A percentile compares a stretch with the other conserved stretches of the same genome.
Evolutionary conservation across 2,797 vertebrate species (phyloP).

Genomic region (Spea hammondii): DNA sequence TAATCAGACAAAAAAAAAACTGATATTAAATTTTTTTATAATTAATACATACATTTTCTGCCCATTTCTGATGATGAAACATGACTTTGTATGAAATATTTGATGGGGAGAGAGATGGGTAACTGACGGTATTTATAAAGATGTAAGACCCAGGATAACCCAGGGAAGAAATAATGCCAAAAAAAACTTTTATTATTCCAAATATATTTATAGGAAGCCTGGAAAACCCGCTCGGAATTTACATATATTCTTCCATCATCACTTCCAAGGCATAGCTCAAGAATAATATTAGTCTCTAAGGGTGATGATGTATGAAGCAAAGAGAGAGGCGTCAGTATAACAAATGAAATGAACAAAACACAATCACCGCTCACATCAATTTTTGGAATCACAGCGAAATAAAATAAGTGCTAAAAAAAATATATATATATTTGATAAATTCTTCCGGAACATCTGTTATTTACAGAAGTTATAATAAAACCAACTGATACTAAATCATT

Average conservation of each 20-base stretch:
- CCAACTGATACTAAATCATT: too few relatives aligned
- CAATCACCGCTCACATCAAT: background rate
- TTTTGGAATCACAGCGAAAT: background rate
- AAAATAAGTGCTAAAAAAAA: background rate
- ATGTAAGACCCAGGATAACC: background rate
- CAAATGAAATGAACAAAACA: constrained; percentile 7
- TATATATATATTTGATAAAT: background rate
- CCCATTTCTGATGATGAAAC: too few relatives aligned
- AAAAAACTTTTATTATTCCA: background rate
- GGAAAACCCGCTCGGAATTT: constrained; percentile 7
- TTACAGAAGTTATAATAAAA: too few relatives aligned
- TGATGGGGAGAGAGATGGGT: too few relatives aligned
- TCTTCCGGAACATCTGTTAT: too few relatives aligned
- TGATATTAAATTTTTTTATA: too few relatives aligned
- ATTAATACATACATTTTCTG: too few relatives aligned
- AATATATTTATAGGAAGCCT: background rate
- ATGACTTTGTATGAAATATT: too few relatives aligned
- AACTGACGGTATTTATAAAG: constrained; percentile 6
- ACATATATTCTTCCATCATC: constrained; percentile 10
- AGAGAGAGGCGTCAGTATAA: constrained; percentile 1
- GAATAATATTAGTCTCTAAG: constrained; percentile 22
- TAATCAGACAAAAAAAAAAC: too few relatives aligned
- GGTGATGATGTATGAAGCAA: constrained; percentile 24
- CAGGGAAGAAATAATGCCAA: background rate
- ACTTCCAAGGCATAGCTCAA: background rate